These are phyloP conservation scores for Microcebus murinus DNA, from an alignment of 2,113 vertebrate genomes.

Conservation along the genomic window DNA sequence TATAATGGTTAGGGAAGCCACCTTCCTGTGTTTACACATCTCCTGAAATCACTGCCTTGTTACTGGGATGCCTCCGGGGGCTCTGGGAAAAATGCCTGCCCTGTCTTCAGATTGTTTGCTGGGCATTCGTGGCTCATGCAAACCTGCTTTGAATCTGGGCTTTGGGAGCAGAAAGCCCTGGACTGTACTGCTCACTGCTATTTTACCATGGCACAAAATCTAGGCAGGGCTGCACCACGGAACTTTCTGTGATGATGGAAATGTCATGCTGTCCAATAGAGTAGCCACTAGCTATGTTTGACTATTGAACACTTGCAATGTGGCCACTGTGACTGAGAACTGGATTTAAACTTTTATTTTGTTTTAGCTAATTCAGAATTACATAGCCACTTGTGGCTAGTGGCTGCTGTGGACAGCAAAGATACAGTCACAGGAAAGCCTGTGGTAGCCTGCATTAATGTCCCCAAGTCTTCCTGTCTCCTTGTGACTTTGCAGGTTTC, in stretches of 20 bases:
- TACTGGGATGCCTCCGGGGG: background rate
- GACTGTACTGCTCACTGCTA: background rate
- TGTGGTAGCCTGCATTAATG: background rate
- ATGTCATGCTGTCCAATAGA: rapidly evolving
- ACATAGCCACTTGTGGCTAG: background rate
- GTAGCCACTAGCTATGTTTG: background rate
- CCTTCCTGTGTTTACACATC: background rate
- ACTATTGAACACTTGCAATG: background rate
- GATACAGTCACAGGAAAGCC: rapidly evolving
- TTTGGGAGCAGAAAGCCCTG: background rate
- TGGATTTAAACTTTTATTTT: background rate
- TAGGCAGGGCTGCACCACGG: background rate
- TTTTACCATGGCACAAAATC: rapidly evolving
- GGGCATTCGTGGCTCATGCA: rapidly evolving
- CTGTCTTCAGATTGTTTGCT: background rate
- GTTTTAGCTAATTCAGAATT: background rate
- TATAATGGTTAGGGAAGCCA: background rate
- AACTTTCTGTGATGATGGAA: background rate
- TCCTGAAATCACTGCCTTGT: constrained; percentile 29
- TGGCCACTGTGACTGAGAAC: background rate
- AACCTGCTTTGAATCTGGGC: background rate
- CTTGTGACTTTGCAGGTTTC: background rate
- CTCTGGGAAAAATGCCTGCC: background rate
- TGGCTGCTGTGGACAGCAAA: background rate
- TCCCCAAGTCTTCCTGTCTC: background rate